These are phyloP conservation scores for Sigmodon hispidus DNA, from an alignment of 2,113 vertebrate species.

Conservation along the genomic window DNA sequence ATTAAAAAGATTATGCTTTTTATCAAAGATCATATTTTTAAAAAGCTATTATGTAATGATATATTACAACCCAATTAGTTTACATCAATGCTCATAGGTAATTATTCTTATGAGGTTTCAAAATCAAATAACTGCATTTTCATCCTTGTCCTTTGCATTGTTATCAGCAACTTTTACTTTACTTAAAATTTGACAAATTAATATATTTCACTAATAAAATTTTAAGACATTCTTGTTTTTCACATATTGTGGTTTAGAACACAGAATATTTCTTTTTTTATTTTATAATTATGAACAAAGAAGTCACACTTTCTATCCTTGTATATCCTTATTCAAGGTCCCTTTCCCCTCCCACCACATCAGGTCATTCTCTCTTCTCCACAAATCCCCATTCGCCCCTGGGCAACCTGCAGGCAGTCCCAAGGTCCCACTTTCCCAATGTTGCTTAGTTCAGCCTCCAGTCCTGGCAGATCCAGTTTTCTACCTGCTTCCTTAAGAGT, in stretches of 20 bases:
- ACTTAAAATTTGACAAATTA: neutral
- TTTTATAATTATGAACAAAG: too few species aligned
- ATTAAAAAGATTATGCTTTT: neutral
- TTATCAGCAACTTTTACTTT: neutral
- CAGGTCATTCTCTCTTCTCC: too few species aligned
- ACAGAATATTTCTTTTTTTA: too few species aligned
- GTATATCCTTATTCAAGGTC: too few species aligned
- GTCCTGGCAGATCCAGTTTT: too few species aligned
- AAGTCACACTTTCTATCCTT: too few species aligned
- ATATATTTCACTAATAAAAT: neutral
- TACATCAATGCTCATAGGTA: neutral
- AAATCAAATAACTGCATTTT: neutral
- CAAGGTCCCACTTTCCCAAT: too few species aligned
- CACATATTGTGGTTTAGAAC: slow-evolving; percentile 36
- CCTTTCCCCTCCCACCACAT: too few species aligned
- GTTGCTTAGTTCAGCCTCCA: too few species aligned
- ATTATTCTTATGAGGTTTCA: neutral
- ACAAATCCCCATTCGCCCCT: too few species aligned
- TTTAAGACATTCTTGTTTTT: neutral
- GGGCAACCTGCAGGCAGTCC: too few species aligned
- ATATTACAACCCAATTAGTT: neutral
- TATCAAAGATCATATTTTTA: neutral
- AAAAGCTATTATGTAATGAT: neutral
- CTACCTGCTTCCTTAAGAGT: too few species aligned
- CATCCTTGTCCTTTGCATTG: neutral